Conservation (phyloP, 2,113 vertebrate species). For the Geococcyx californianus region DNA sequence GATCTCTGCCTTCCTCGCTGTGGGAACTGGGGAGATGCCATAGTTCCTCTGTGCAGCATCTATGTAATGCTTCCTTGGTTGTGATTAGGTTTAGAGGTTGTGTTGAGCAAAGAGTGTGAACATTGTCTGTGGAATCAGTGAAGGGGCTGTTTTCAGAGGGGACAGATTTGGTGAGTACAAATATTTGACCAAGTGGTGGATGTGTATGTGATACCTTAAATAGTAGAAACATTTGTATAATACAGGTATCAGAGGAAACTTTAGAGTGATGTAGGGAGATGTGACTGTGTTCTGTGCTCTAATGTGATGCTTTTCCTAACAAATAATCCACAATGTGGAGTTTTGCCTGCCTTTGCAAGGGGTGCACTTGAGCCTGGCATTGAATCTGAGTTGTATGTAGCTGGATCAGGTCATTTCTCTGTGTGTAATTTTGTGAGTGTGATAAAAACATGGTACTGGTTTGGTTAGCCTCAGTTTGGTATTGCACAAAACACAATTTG, state of each 20-base stretch:
- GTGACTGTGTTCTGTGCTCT: neutral
- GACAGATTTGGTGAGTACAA: conserved; percentile 13
- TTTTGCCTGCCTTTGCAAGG: neutral
- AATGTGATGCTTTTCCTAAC: neutral
- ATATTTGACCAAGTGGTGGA: neutral
- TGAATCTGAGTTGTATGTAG: neutral
- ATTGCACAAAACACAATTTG: neutral
- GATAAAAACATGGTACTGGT: neutral
- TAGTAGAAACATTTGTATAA: neutral
- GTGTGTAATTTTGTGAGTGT: neutral
- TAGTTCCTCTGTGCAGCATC: neutral
- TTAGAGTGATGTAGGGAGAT: neutral
- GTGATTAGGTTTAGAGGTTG: neutral
- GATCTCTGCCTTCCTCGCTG: neutral
- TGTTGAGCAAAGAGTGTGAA: fast-evolving
- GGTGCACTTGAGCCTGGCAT: neutral
- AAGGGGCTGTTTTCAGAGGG: neutral
- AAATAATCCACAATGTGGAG: neutral
- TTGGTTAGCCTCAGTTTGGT: neutral
- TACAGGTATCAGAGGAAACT: neutral
- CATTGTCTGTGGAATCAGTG: fast-evolving
- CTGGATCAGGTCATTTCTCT: neutral
- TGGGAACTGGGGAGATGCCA: conserved; percentile 21
- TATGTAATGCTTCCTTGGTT: neutral
- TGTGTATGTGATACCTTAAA: neutral